Evolutionary conservation across 2,797 vertebrate species (phyloP).

Genomic region (Rhinatrema bivittatum): DNA sequence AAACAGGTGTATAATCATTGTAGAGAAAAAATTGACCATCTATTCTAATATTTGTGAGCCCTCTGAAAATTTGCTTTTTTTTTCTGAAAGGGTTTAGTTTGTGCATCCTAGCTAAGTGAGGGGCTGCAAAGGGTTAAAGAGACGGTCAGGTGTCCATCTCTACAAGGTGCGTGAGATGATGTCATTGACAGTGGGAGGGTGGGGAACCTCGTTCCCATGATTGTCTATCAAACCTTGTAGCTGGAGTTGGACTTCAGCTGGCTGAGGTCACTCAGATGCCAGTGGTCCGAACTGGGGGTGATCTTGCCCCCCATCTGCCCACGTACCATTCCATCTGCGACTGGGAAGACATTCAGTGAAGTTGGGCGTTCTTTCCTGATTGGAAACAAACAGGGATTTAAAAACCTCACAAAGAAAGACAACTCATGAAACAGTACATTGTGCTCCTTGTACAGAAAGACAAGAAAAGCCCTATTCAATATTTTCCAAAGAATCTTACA

Average conservation of each 20-base stretch:
- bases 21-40: no score
- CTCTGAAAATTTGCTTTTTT: no score
- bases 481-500: no score
- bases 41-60: no score
- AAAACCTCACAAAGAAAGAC: no score
- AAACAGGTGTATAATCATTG: no score
- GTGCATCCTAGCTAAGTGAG: background rate
- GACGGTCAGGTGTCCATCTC: conserved; percentile 20
- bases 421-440: no score
- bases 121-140: conserved; percentile 43
- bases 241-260: conserved; percentile 82
- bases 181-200: conserved; percentile 7
- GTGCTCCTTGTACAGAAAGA: no score
- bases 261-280: conserved; percentile 88
- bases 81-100: no score
- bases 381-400: conserved; percentile 38
- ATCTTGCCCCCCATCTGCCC: conserved; percentile 87
- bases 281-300: conserved; percentile 82
- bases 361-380: conserved; percentile 93
- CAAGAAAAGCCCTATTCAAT: no score
- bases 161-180: conserved; percentile 19
- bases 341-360: conserved; percentile 88
- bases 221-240: conserved; percentile 86
- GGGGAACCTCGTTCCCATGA: conserved; percentile 32
- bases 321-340: conserved; percentile 93